Evolutionary conservation across 1,140 invertebrate genomes (phyloP).

Genomic region (Bombus cullumanus): DNA sequence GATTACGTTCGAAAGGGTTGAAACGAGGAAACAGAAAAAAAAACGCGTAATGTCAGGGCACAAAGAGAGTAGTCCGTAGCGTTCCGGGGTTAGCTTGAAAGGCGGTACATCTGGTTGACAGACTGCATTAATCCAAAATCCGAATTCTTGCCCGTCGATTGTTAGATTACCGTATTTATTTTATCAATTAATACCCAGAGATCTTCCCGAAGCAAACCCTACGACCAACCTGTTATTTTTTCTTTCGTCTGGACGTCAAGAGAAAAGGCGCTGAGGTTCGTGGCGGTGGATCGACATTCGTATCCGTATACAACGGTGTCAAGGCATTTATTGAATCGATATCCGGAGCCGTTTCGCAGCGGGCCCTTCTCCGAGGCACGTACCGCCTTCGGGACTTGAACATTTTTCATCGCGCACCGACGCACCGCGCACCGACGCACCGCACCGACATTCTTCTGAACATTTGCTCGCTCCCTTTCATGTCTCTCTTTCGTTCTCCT

Average conservation of each 20-base stretch:
- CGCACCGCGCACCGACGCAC: slow-evolving; percentile 57
- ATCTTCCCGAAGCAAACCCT: slow-evolving; percentile 13
- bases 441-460: slow-evolving; percentile 54
- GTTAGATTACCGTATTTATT: slow-evolving; percentile 61
- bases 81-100: neutral
- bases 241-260: slow-evolving; percentile 17
- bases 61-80: neutral
- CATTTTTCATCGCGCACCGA: slow-evolving; percentile 71
- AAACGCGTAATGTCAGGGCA: too few relatives aligned
- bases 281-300: neutral
- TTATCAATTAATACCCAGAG: slow-evolving; percentile 67
- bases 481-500: neutral
- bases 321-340: slow-evolving; percentile 70
- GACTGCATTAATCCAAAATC: slow-evolving; percentile 24
- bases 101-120: slow-evolving; percentile 5
- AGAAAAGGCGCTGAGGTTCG: neutral
- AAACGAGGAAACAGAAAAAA: neutral
- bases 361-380: slow-evolving; percentile 57
- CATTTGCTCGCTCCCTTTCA: slow-evolving; percentile 14
- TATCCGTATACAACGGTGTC: slow-evolving; percentile 31
- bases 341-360: slow-evolving; percentile 65
- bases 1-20: too few relatives aligned
- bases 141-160: slow-evolving; percentile 16
- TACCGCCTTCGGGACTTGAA: slow-evolving; percentile 59
- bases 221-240: slow-evolving; percentile 32